These are phyloP conservation scores for Stichodactyla mertensii DNA, from an alignment of 64 coral and sea anemone species.

Conservation along the genomic window DNA sequence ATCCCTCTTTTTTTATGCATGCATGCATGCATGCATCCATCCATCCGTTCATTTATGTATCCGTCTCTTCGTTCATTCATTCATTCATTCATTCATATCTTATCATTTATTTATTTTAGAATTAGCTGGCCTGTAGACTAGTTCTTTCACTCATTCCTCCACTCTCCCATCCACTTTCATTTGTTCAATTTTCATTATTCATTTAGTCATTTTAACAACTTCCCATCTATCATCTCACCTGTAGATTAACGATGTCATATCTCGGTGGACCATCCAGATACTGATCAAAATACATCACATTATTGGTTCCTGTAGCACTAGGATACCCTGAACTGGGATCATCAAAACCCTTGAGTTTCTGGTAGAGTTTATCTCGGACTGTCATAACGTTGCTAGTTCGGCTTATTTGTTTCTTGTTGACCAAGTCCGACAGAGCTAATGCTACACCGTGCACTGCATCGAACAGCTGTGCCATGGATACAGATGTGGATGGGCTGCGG, in stretches of 20 bases:
- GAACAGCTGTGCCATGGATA: constrained; percentile 80
- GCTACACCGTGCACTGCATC: constrained; percentile 94
- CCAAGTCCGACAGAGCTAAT: constrained; percentile 82
- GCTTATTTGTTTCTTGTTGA: constrained; percentile 84
- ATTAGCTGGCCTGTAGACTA: no score
- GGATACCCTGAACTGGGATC: constrained; percentile 55
- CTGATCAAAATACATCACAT: constrained; percentile 89
- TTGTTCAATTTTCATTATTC: no score
- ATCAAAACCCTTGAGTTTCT: constrained; percentile 72
- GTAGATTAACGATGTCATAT: constrained; percentile 90
- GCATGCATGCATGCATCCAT: no score
- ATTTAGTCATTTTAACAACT: not conserved
- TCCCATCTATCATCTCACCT: constrained; percentile 32
- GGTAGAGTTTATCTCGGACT: constrained; percentile 76
- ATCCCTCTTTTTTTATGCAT: no score
- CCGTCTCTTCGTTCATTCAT: not conserved
- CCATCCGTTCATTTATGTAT: no score
- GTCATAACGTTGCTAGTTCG: constrained; percentile 68
- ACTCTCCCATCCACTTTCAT: not conserved
- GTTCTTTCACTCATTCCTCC: not conserved
- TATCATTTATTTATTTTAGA: no score
- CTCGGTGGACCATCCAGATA: constrained; percentile 62
- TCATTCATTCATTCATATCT: not conserved
- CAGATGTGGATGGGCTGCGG: constrained; percentile 59
- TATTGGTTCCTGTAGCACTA: constrained; percentile 76